A percentile compares a stretch with the other conserved stretches of the same genome.
phyloP scores from a whole-genome alignment of 2,888 invertebrate genomes.

The Amphimallon solstitiale region DNA sequence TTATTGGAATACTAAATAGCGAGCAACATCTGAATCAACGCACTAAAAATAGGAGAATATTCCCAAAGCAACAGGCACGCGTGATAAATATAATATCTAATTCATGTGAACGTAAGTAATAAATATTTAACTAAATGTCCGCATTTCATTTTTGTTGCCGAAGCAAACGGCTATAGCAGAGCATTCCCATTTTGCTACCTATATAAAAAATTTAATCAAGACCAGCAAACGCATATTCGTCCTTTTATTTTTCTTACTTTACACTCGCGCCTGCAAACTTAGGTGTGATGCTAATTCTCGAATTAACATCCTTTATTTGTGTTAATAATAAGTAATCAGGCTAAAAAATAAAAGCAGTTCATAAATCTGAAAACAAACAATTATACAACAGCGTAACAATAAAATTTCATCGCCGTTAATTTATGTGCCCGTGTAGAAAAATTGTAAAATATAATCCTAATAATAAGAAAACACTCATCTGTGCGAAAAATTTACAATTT shows the following conservation, averaged over 20 bases:
- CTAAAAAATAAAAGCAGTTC: not conserved
- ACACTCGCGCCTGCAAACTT: too few species aligned
- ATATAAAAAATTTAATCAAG: too few species aligned
- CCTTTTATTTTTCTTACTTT: too few species aligned
- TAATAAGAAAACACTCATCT: not conserved
- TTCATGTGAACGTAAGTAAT: not conserved
- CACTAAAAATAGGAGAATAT: slow-evolving; percentile 1
- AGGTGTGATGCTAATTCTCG: too few species aligned
- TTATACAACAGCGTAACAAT: not conserved
- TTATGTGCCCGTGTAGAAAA: not conserved
- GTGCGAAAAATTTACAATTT: slow-evolving; percentile 20
- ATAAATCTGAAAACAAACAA: not conserved
- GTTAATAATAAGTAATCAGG: not conserved
- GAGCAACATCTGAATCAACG: not conserved
- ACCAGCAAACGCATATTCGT: too few species aligned
- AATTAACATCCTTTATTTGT: too few species aligned
- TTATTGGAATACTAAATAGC: too few species aligned
- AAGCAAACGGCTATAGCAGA: too few species aligned
- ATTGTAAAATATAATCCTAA: slow-evolving; percentile 5
- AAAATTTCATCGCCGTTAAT: not conserved
- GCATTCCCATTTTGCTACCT: too few species aligned
- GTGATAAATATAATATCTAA: not conserved
- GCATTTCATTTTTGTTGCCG: too few species aligned
- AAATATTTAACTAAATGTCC: too few species aligned
- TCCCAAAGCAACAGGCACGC: not conserved